Evolutionary conservation across 2,113 vertebrate genomes (phyloP).

Genomic region (Lutjanus erythropterus): DNA sequence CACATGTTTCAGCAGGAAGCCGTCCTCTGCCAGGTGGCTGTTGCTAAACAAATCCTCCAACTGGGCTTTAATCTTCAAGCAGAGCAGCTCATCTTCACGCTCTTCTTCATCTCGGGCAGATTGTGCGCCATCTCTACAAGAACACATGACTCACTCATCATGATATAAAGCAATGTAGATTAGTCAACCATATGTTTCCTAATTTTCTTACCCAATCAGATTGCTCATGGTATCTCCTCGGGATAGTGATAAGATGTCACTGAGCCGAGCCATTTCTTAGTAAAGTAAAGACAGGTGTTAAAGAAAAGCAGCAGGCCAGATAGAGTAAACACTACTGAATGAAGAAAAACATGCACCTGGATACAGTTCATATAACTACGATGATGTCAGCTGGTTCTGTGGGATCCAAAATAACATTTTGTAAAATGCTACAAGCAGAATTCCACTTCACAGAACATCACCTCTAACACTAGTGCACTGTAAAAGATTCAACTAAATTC

Average conservation of each 20-base stretch:
- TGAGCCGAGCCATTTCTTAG: conserved; percentile 4
- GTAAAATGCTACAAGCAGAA: conserved; percentile 54
- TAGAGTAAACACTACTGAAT: not conserved
- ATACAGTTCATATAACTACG: conserved; percentile 9
- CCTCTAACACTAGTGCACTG: conserved; percentile 9
- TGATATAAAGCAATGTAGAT: not conserved
- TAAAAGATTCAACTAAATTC: too few relatives aligned
- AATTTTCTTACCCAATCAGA: conserved; percentile 48
- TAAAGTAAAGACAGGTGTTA: not conserved
- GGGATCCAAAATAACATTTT: conserved; percentile 55
- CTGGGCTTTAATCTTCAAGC: conserved; percentile 48
- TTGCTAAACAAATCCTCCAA: conserved; percentile 66
- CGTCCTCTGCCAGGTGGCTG: conserved; percentile 63
- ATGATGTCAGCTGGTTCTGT: conserved; percentile 25
- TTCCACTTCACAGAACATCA: conserved; percentile 28
- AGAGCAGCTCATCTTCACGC: conserved; percentile 22
- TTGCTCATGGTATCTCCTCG: conserved; percentile 40
- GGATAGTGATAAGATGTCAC: not conserved
- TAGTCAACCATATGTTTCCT: conserved; percentile 12
- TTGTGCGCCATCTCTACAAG: conserved; percentile 26
- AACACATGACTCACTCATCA: conserved; percentile 26
- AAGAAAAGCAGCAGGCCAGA: not conserved
- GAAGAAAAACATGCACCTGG: conserved; percentile 5
- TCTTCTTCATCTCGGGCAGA: conserved; percentile 19
- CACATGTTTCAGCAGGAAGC: conserved; percentile 70